These are phyloP conservation scores for Myotis myotis DNA, from an alignment of 2,797 vertebrate genomes.

Conservation along the genomic window DNA sequence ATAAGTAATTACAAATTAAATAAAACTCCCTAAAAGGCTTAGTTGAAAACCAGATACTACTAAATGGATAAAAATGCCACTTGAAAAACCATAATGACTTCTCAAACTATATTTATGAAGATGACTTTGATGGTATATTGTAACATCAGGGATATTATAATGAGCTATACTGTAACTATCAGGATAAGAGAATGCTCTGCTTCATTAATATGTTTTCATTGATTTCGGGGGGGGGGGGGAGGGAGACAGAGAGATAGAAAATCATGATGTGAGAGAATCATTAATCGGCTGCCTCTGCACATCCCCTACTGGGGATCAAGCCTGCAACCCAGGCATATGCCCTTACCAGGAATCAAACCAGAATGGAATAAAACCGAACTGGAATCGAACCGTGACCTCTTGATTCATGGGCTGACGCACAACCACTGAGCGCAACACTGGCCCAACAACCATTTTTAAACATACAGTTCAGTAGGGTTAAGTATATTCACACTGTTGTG, in stretches of 20 bases:
- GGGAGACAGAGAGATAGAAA: no score
- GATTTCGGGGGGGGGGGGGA: no score
- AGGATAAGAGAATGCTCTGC: conserved; percentile 2
- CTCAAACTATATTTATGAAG: conserved; percentile 17
- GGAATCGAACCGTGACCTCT: no score
- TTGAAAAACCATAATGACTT: conserved; percentile 41
- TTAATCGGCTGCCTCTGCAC: no score
- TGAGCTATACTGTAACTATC: background rate
- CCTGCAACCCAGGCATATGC: no score
- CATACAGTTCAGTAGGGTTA: background rate
- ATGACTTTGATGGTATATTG: background rate
- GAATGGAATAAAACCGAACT: no score
- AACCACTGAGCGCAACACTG: no score
- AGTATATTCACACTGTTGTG: background rate
- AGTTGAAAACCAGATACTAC: conserved; percentile 47
- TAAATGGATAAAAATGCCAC: conserved; percentile 41
- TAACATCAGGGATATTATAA: background rate
- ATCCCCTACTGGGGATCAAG: no score
- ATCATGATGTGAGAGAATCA: no score
- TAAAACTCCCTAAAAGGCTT: conserved; percentile 27
- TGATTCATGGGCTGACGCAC: no score
- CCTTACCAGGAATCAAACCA: no score
- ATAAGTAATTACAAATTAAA: conserved; percentile 48
- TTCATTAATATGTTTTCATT: background rate
- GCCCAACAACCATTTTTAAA: background rate